These are phyloP conservation scores for Oenanthe oenanthe DNA, from an alignment of 2,113 vertebrate genomes.

Conservation along the genomic window DNA sequence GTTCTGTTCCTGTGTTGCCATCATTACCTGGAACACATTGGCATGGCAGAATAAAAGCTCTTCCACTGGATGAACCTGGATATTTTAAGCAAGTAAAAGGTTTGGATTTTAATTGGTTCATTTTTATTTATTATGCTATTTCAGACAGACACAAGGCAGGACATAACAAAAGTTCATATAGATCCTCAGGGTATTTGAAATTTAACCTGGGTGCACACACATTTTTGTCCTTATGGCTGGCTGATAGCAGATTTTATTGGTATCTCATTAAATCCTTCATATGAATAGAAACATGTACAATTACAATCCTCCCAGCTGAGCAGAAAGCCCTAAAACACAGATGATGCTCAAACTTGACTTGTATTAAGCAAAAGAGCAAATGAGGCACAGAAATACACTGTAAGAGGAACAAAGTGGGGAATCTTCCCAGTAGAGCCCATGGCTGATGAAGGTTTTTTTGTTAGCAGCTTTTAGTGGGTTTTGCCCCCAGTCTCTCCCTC, in stretches of 20 bases:
- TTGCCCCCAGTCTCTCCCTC: fast-evolving
- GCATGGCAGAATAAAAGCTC: not conserved
- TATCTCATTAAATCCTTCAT: not conserved
- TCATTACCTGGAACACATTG: not conserved
- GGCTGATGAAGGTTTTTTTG: not conserved
- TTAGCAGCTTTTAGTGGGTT: not conserved
- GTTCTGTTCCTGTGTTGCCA: not conserved
- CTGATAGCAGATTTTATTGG: not conserved
- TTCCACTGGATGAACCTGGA: not conserved
- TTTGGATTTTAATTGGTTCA: not conserved
- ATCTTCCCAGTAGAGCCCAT: not conserved
- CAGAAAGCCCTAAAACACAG: not conserved
- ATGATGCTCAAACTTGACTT: not conserved
- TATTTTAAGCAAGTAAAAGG: not conserved
- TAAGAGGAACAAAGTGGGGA: not conserved
- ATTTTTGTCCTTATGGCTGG: not conserved
- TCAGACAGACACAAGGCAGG: not conserved
- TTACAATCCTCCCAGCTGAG: not conserved
- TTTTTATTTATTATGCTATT: not conserved
- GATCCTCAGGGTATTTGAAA: not conserved
- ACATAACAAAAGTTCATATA: not conserved
- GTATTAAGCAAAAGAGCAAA: not conserved
- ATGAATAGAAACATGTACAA: not conserved
- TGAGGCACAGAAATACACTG: not conserved
- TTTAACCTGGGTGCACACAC: not conserved